These are phyloP conservation scores for Zaprionus tsacasi DNA, from an alignment of 1,140 invertebrate species.

Conservation along the genomic window DNA sequence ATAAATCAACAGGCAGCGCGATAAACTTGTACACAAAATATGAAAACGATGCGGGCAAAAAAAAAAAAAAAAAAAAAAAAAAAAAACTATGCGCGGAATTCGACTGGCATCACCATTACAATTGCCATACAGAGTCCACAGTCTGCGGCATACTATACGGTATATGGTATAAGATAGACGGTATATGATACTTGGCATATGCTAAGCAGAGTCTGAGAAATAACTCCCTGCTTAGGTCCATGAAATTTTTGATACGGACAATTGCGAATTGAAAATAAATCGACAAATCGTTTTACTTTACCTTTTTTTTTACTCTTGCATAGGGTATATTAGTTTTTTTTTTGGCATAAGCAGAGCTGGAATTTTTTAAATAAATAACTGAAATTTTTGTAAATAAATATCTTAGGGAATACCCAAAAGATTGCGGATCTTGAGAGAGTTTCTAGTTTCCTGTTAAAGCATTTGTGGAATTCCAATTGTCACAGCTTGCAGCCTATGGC, in stretches of 20 bases:
- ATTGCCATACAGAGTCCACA: neutral
- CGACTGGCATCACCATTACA: slow-evolving; percentile 10
- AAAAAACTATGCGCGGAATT: slow-evolving; percentile 60
- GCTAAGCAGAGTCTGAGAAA: slow-evolving; percentile 8
- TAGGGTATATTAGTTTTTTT: too few relatives aligned
- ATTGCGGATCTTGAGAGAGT: neutral
- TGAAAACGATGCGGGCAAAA: slow-evolving; percentile 46
- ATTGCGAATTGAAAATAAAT: slow-evolving; percentile 39
- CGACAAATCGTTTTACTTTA: neutral
- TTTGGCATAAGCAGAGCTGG: neutral
- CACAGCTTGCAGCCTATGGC: slow-evolving; percentile 8
- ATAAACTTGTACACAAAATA: slow-evolving; percentile 72
- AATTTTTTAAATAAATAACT: neutral
- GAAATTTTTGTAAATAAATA: slow-evolving; percentile 21
- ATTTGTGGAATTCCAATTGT: slow-evolving; percentile 52
- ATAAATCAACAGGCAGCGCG: slow-evolving; percentile 75
- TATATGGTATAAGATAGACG: neutral
- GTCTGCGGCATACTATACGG: neutral
- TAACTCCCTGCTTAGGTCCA: slow-evolving; percentile 26
- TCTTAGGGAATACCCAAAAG: slow-evolving; percentile 4
- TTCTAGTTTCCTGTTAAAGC: neutral
- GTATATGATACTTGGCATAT: neutral
- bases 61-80: slow-evolving; percentile 20
- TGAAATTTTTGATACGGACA: slow-evolving; percentile 38
- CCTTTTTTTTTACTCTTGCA: too few relatives aligned